phyloP scores from a whole-genome alignment of 1,140 invertebrate genomes.

The Scaptomyza montana region DNA sequence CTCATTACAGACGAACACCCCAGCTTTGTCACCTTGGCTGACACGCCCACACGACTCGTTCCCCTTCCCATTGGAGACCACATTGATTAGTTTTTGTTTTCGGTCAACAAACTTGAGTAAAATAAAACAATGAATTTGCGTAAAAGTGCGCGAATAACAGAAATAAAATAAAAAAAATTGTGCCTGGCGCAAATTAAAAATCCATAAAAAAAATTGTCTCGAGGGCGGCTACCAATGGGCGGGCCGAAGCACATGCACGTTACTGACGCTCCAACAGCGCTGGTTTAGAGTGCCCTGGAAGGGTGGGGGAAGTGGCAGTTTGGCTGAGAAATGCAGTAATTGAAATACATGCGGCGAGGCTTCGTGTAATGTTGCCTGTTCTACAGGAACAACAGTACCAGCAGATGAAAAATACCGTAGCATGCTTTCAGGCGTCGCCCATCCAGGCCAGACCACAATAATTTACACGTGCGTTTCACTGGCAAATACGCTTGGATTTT shows the following conservation, averaged over 20 bases:
- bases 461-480: constrained; percentile 66
- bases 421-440: constrained; percentile 54
- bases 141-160: constrained; percentile 61
- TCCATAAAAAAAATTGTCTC: constrained; percentile 49
- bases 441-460: constrained; percentile 59
- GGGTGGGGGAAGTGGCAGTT: constrained; percentile 9
- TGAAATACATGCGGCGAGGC: constrained; percentile 76
- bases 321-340: constrained; percentile 76
- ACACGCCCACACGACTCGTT: background rate
- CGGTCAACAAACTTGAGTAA: constrained; percentile 81
- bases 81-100: constrained; percentile 82
- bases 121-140: constrained; percentile 82
- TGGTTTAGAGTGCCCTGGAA: background rate
- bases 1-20: constrained; percentile 27
- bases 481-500: constrained; percentile 18
- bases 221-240: constrained; percentile 8
- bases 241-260: constrained; percentile 28
- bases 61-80: background rate
- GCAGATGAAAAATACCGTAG: constrained; percentile 26
- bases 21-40: constrained; percentile 55
- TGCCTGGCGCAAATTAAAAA: constrained; percentile 71
- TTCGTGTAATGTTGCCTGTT: constrained; percentile 50
- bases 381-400: background rate
- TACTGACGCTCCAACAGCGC: constrained; percentile 6
- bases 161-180: constrained; percentile 39